Base-by-base conservation (phyloP, 92 coral and sea anemone genomes). In the Bergia sp. region DNA sequence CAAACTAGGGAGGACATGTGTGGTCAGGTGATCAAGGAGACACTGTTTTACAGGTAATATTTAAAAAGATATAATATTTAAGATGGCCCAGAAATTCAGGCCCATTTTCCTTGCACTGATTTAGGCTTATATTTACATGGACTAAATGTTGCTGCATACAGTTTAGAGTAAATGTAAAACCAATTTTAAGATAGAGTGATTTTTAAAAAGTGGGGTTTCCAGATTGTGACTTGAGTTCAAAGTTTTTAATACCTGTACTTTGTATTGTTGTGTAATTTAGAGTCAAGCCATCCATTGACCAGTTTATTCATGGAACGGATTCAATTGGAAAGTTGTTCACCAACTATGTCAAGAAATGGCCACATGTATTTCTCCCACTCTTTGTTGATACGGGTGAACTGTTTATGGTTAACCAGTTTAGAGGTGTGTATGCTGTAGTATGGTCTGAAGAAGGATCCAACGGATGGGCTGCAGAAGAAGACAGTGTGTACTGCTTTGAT, bases 241-340 rank as follows among this genome's bases (percentile, higher is more conserved):
- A 20, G 29, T 20, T 40, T 18, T 78, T 44, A 40, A 37, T 53
- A 7, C 65, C 65, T 0, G 53, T 47, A 39, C 37, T 37, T 50
- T 61, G 42, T 55, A 45, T 13, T 81, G 5, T 55, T 49, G 0
- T 81, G 1, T 55, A 21, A 23, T 57, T 58, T 37, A 89, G 91
- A 72, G 91, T 82, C 61, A 81, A 88, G 81, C 91, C 88, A 53
- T 66, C 91, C 79, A 73, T 82, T 88, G 88, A 89, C 88, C 88
- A 67, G 53, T 89, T 89, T 58, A 75, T 89, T 41, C 76, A 81
- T 47, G 91, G 89, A 53, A 84, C 84, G 91, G 91, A 84, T 73
- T 83, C 84, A 11, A 67, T 89, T 71, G 91, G 85, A 43, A 53
- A 73, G 40, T 83, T 72, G 40, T 83, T 83, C 84, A 80, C 85